Evolutionary conservation across 2,113 vertebrate species (phyloP), one percentile per base, ranked within the genome.

Genomic region (Microcebus ravelobensis): DNA sequence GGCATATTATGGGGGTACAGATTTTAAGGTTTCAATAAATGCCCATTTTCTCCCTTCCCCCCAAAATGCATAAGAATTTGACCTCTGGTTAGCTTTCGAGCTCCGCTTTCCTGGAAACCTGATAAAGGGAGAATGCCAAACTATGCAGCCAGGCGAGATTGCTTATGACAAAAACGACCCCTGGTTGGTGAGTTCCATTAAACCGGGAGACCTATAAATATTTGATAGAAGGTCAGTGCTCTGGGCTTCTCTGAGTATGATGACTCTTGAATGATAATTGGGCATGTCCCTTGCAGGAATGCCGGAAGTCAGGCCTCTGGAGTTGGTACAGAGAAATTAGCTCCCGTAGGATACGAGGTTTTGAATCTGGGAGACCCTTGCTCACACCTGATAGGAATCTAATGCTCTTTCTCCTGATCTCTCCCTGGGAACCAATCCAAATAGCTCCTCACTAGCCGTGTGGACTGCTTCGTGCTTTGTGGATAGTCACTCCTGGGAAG

Each of bases 101-200:
- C 93, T 90, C 91, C 89, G 96, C 97, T 97, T 96, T 96, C 96
- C n/a, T 95, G 96, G 96, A 96, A 97, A 98, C 94, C 79, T 76
- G 96, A 97, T 97, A 98, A 97, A 94, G 65, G 91, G 97, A 96
- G 97, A 98, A 97, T 98, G 95, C 96, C 87, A 96, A 93, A 94
- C 84, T 48, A 93, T 27, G 74, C 55, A 94, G 95, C 39, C 93
- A 90, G 90, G 95, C 73, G 89, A 95, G 96, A 95, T 92, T 91
- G 70, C 93, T 93, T 79, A 93, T 31, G 96, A 95, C 96, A 89
- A 90, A 90, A 95, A 93, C 70, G 86, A 95, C 73, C 96, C 52
- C 68, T 52, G 50, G 94, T 91, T 89, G 48, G 88, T 74, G 68
- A 57, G 68, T 13, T 77, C 77, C 85, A 55, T 76, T 52, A 55